A percentile compares a stretch with the other conserved stretches of the same genome.
phyloP scores from a whole-genome alignment of 2,797 vertebrate genomes.

The Peromyscus melanophrys region DNA sequence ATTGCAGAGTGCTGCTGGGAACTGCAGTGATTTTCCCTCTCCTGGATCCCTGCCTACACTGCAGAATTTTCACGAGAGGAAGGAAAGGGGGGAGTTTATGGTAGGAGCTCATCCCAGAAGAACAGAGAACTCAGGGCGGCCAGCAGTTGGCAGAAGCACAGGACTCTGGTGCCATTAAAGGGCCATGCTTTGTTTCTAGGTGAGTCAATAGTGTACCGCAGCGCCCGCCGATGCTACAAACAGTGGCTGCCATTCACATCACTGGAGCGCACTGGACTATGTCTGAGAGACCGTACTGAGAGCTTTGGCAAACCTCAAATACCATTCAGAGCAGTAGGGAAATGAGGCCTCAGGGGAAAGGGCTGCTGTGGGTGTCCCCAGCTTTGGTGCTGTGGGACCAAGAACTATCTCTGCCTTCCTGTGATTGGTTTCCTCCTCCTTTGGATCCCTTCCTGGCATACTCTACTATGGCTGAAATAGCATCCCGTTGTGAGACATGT shows the following conservation, averaged over 20 bases:
- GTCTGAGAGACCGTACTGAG: neutral
- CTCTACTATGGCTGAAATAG: neutral
- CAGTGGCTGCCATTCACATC: no score
- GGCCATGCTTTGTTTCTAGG: neutral
- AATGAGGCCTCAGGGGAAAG: neutral
- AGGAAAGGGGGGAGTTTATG: conserved; percentile 22
- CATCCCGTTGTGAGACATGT: neutral
- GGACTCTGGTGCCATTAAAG: neutral
- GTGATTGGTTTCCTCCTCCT: neutral
- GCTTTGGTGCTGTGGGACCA: neutral
- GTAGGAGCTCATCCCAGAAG: conserved; percentile 72
- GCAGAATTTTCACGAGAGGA: conserved; percentile 79
- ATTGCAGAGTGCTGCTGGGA: conserved; percentile 63
- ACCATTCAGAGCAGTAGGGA: neutral
- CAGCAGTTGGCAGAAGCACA: neutral
- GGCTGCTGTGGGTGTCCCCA: neutral
- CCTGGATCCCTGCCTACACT: conserved; percentile 82
- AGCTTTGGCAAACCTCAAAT: neutral
- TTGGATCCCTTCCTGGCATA: neutral
- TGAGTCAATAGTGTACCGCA: neutral
- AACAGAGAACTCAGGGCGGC: conserved; percentile 7
- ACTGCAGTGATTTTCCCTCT: conserved; percentile 50
- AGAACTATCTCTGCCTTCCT: neutral
- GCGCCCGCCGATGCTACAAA: neutral
- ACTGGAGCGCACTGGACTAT: neutral